A percentile compares a stretch with the other conserved stretches of the same genome.
These are phyloP conservation scores for Anoplius nigerrimus DNA, from an alignment of 2,888 invertebrate genomes.

Conservation along the genomic window DNA sequence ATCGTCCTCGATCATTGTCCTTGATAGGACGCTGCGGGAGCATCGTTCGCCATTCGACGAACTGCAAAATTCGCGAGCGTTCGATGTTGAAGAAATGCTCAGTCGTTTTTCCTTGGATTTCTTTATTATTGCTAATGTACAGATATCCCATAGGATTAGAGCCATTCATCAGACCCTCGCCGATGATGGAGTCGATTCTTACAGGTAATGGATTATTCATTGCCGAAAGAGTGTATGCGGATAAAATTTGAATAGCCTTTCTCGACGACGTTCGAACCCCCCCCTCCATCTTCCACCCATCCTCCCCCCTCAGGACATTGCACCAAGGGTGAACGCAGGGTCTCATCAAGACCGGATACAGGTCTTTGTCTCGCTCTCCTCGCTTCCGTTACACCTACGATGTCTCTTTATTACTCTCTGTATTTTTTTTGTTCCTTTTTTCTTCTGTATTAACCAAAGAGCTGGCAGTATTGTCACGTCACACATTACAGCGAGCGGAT, in stretches of 20 bases:
- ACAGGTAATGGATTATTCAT: constrained; percentile 14
- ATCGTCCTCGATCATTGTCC: too few relatives aligned
- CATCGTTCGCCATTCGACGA: too few relatives aligned
- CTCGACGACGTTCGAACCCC: too few relatives aligned
- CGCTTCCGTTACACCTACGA: too few relatives aligned
- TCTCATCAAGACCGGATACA: too few relatives aligned
- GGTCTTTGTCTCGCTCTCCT: neutral
- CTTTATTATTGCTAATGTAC: constrained; percentile 39
- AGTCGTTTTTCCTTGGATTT: neutral
- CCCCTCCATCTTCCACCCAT: too few relatives aligned
- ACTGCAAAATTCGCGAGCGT: too few relatives aligned
- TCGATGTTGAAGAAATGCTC: neutral
- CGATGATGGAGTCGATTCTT: constrained; percentile 24
- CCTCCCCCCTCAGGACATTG: too few relatives aligned
- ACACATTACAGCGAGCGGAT: constrained; percentile 56
- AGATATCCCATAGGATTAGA: constrained; percentile 42
- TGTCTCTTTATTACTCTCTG: neutral
- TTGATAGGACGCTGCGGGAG: too few relatives aligned
- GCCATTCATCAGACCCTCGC: constrained; percentile 31
- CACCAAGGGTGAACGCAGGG: too few relatives aligned
- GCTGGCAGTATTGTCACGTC: constrained; percentile 66
- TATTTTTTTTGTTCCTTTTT: neutral
- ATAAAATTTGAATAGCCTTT: too few relatives aligned
- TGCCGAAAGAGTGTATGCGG: too few relatives aligned
- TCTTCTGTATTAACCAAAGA: constrained; percentile 53